Evolutionary conservation across 2,888 invertebrate species (phyloP).

Genomic region (Xylota sylvarum): DNA sequence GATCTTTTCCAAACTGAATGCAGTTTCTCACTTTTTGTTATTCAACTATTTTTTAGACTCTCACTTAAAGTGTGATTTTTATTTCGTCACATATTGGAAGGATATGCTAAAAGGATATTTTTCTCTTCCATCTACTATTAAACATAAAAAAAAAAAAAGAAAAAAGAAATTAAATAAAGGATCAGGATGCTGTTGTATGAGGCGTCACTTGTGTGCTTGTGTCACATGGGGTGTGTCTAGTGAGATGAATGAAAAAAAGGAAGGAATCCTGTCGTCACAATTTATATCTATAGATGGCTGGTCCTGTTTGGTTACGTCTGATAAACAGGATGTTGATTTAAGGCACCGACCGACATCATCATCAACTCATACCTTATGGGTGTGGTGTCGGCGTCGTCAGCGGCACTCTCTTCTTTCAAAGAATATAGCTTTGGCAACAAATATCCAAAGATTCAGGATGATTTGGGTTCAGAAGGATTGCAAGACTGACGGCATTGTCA

Average conservation of each 20-base stretch:
- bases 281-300: constrained; percentile 61
- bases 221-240: constrained; percentile 62
- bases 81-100: constrained; percentile 71
- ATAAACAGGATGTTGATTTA: constrained; percentile 73
- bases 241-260: constrained; percentile 53
- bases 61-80: constrained; percentile 73
- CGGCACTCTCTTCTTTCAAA: constrained; percentile 18
- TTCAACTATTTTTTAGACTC: constrained; percentile 6
- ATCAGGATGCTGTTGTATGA: constrained; percentile 57
- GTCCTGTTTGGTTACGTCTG: constrained; percentile 43
- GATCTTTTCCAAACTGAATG: neutral
- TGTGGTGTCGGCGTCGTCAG: neutral
- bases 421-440: constrained; percentile 21
- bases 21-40: neutral
- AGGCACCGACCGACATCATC: constrained; percentile 57
- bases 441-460: constrained; percentile 41
- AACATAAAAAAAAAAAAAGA: constrained; percentile 13
- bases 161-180: constrained; percentile 66
- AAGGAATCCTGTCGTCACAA: constrained; percentile 63
- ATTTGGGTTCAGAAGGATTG: constrained; percentile 46
- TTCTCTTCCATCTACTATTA: constrained; percentile 38
- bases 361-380: constrained; percentile 40
- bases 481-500: constrained; percentile 1
- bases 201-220: constrained; percentile 52
- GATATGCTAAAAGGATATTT: constrained; percentile 61